Percentiles rank a stretch among this genome's conserved stretches.
phyloP scores from a whole-genome alignment of 2,888 invertebrate genomes.

The Notodonta ziczac region DNA sequence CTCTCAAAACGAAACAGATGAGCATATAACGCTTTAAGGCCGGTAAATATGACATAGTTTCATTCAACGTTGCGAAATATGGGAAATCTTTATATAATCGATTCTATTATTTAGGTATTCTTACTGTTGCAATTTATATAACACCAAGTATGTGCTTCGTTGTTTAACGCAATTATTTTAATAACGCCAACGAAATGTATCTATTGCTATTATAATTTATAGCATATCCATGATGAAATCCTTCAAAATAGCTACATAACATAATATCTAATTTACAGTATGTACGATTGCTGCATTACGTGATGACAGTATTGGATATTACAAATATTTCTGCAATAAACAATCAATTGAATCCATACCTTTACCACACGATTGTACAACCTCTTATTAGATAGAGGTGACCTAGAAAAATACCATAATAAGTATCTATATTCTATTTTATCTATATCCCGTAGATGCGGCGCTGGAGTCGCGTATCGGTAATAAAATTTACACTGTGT shows the following conservation, averaged over 20 bases:
- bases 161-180: conserved; percentile 53
- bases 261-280: conserved; percentile 26
- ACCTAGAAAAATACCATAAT: not conserved
- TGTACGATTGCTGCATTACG: conserved; percentile 31
- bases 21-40: too few relatives aligned
- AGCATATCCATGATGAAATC: conserved; percentile 31
- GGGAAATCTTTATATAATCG: conserved; percentile 45
- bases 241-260: conserved; percentile 26
- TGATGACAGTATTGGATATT: conserved; percentile 20
- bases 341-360: conserved; percentile 12
- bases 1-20: too few relatives aligned
- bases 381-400: not conserved
- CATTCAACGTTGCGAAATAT: conserved; percentile 52
- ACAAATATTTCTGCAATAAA: conserved; percentile 17
- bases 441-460: too few relatives aligned
- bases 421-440: too few relatives aligned
- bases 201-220: conserved; percentile 25
- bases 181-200: conserved; percentile 45
- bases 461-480: too few relatives aligned
- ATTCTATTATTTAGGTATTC: conserved; percentile 35
- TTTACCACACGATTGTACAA: conserved; percentile 10
- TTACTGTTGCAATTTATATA: conserved; percentile 32
- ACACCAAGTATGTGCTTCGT: conserved; percentile 29
- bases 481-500: too few relatives aligned
- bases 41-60: conserved; percentile 30